These are phyloP conservation scores for Diplolepis rosae DNA, from an alignment of 2,888 invertebrate genomes.

Conservation along the genomic window DNA sequence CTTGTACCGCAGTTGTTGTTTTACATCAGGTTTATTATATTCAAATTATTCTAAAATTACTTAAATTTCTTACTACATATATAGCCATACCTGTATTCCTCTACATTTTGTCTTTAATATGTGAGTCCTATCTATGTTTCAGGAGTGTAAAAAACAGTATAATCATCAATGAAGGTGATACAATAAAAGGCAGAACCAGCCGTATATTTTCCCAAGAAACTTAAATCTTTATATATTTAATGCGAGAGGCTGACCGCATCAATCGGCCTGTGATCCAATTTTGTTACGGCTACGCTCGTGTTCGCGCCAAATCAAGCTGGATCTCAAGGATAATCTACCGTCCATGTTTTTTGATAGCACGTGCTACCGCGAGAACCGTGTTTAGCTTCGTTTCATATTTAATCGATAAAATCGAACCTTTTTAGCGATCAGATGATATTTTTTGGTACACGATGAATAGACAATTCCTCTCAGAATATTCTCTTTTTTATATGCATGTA, in stretches of 20 bases:
- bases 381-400: slow-evolving; percentile 43
- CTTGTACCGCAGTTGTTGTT: too few species aligned
- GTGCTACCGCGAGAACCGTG: slow-evolving; percentile 42
- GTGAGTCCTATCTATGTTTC: too few species aligned
- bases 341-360: slow-evolving; percentile 51
- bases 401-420: slow-evolving; percentile 38
- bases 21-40: too few species aligned
- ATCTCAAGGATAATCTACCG: slow-evolving; percentile 50
- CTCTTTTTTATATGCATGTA: too few species aligned
- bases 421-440: slow-evolving; percentile 22
- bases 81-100: too few species aligned
- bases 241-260: slow-evolving; percentile 48
- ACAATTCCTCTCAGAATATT: not conserved
- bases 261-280: slow-evolving; percentile 51
- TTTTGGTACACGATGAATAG: slow-evolving; percentile 15
- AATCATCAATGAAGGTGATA: not conserved
- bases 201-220: slow-evolving; percentile 19
- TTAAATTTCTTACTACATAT: too few species aligned
- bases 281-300: slow-evolving; percentile 66
- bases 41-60: too few species aligned
- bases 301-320: slow-evolving; percentile 44
- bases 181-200: not conserved
- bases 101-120: too few species aligned
- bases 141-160: not conserved
- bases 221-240: slow-evolving; percentile 36